Conservation (phyloP, 92 coral and sea anemone species). For the Micromussa lordhowensis region DNA sequence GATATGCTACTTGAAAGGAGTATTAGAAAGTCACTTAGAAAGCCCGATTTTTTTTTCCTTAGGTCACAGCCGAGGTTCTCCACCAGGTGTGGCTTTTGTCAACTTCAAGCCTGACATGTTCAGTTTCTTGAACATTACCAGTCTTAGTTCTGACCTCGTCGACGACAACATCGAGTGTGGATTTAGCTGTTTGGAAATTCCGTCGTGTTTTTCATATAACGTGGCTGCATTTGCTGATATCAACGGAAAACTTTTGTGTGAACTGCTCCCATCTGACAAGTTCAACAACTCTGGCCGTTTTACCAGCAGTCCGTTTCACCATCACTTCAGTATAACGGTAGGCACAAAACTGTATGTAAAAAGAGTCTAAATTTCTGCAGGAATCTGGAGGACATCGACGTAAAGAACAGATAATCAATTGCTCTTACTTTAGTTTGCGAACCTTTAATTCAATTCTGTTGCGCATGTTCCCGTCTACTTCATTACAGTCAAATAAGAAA, state of each 20-base stretch:
- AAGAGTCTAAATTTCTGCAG: too few species aligned
- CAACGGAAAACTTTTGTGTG: slow-evolving; percentile 11
- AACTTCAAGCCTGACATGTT: neutral
- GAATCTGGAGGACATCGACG: too few species aligned
- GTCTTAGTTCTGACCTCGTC: neutral
- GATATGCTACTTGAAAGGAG: too few species aligned
- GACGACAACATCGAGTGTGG: neutral
- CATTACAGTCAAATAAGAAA: too few species aligned
- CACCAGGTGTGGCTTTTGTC: neutral
- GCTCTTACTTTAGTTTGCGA: too few species aligned
- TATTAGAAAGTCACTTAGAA: too few species aligned
- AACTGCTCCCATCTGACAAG: slow-evolving; percentile 6
- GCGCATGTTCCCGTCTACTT: too few species aligned
- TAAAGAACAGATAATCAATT: too few species aligned
- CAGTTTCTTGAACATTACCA: neutral
- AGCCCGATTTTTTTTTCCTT: too few species aligned
- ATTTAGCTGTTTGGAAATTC: neutral
- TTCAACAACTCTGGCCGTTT: neutral
- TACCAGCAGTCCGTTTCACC: neutral
- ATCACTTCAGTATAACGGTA: neutral
- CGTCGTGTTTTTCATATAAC: slow-evolving; percentile 7
- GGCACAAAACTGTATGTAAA: neutral
- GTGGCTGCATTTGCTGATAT: slow-evolving; percentile 2
- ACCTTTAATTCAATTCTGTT: too few species aligned
- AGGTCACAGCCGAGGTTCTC: neutral